phyloP scores from a whole-genome alignment of 2,113 vertebrate species.

The Bettongia penicillata region DNA sequence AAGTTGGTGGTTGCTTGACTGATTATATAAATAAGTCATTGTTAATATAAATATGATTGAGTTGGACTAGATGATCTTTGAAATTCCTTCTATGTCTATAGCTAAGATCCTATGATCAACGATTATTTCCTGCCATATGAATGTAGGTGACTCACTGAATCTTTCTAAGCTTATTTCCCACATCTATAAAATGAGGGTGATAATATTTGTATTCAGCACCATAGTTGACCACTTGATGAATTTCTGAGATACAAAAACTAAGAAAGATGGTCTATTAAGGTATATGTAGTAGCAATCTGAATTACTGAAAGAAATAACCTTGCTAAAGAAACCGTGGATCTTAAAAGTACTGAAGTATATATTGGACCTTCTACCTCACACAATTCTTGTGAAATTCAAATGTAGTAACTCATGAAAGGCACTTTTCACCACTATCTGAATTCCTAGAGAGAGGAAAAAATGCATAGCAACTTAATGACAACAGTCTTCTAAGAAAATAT shows the following conservation, averaged over 20 bases:
- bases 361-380: background rate
- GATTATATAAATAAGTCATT: too few relatives aligned
- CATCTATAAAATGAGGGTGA: background rate
- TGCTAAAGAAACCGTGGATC: background rate
- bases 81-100: background rate
- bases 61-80: background rate
- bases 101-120: background rate
- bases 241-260: background rate
- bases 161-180: background rate
- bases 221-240: background rate
- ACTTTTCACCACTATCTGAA: background rate
- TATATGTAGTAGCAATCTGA: background rate
- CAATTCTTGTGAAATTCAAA: background rate
- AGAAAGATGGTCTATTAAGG: background rate
- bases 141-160: background rate
- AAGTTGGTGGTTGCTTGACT: background rate
- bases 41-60: too few relatives aligned
- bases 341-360: background rate
- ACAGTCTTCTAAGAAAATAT: background rate
- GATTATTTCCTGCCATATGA: background rate
- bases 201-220: background rate
- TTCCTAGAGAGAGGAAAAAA: background rate
- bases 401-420: background rate
- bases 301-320: background rate
- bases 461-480: background rate